Evolutionary conservation across 1,140 invertebrate genomes (phyloP).

Genomic region (Neotoxoptera formosana): DNA sequence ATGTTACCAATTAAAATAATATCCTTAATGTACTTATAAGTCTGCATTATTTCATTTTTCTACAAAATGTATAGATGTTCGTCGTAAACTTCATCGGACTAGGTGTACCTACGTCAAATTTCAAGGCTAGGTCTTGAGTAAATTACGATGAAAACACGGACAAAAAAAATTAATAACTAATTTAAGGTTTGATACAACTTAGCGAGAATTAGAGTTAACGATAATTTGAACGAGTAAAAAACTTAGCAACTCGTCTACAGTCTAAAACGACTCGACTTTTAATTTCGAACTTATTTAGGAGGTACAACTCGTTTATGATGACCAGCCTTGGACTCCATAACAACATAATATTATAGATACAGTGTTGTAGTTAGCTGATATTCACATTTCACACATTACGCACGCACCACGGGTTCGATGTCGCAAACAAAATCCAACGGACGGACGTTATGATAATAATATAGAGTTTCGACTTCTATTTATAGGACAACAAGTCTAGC

Average conservation of each 20-base stretch:
- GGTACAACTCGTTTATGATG: not conserved
- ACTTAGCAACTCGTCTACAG: not conserved
- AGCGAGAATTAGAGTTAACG: not conserved
- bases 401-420: not conserved
- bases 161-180: not conserved
- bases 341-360: not conserved
- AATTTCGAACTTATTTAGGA: not conserved
- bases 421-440: slow-evolving; percentile 22
- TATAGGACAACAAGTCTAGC: not conserved
- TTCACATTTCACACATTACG: not conserved
- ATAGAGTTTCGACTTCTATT: slow-evolving; percentile 35
- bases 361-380: not conserved
- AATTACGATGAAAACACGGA: too few species aligned
- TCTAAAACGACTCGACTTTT: not conserved
- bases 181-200: not conserved
- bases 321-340: not conserved
- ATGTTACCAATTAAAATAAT: not conserved
- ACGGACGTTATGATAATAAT: not conserved
- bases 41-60: too few species aligned
- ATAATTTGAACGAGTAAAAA: not conserved
- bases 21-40: too few species aligned
- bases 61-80: too few species aligned
- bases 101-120: too few species aligned
- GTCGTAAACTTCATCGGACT: too few species aligned
- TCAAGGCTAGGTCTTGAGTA: too few species aligned